phyloP scores from a whole-genome alignment of 2,113 vertebrate species.

The Periophthalmodon schlosseri region DNA sequence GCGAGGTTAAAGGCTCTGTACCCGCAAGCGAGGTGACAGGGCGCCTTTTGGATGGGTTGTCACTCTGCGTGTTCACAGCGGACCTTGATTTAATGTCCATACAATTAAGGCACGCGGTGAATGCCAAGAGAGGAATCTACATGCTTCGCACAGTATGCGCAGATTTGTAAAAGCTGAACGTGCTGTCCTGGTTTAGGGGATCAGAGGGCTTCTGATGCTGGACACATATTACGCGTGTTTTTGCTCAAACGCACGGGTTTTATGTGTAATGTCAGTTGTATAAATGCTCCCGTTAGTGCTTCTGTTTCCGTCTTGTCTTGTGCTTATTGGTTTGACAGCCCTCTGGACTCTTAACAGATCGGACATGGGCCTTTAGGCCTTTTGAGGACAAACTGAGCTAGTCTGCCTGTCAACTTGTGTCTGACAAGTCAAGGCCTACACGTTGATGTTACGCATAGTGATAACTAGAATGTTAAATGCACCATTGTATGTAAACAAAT shows the following conservation, averaged over 20 bases:
- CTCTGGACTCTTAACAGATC: neutral
- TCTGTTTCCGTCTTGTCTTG: neutral
- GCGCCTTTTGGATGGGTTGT: conserved; percentile 72
- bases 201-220: neutral
- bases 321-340: neutral
- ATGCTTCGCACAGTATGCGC: conserved; percentile 66
- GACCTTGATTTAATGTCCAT: conserved; percentile 99
- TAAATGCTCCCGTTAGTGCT: neutral
- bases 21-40: conserved; percentile 30
- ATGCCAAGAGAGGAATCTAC: conserved; percentile 93
- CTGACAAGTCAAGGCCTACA: neutral
- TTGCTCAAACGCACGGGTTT: no score
- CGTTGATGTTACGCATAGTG: neutral
- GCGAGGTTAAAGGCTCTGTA: conserved; percentile 38
- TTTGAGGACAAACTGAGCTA: neutral
- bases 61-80: conserved; percentile 98
- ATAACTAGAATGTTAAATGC: neutral
- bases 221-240: neutral
- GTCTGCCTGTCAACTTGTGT: neutral
- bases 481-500: neutral
- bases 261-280: neutral
- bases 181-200: neutral
- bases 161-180: neutral
- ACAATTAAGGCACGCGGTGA: conserved; percentile 99
- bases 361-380: neutral